Percentiles rank a stretch among this genome's conserved stretches.
phyloP scores from a whole-genome alignment of 2,888 invertebrate genomes.

The Drosophila rellima region DNA sequence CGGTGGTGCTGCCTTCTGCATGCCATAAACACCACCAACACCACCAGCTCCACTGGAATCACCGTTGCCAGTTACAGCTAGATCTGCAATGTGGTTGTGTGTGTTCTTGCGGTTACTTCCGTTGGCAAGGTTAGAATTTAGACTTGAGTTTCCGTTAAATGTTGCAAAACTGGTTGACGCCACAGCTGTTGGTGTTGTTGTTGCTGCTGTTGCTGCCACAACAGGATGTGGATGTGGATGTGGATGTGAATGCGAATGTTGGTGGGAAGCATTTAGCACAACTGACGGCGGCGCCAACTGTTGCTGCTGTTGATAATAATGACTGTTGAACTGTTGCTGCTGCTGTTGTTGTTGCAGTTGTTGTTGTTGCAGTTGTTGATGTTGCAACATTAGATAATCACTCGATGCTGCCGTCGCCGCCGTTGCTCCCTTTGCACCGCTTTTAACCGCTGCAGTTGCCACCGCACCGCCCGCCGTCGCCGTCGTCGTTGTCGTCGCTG shows the following conservation, averaged over 20 bases:
- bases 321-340: conserved; percentile 57
- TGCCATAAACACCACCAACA: conserved; percentile 34
- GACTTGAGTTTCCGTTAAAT: conserved; percentile 84
- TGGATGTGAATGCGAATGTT: conserved; percentile 52
- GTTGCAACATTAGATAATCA: conserved; percentile 73
- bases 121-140: conserved; percentile 81
- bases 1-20: conserved; percentile 39
- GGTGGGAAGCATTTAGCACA: conserved; percentile 73
- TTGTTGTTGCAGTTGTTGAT: conserved; percentile 48
- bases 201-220: conserved; percentile 44
- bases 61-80: conserved; percentile 29
- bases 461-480: conserved; percentile 44
- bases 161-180: conserved; percentile 78
- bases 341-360: conserved; percentile 46
- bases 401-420: conserved; percentile 55
- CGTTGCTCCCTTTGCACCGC: conserved; percentile 36
- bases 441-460: conserved; percentile 51
- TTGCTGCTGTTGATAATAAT: conserved; percentile 49
- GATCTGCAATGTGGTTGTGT: conserved; percentile 46
- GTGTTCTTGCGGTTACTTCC: conserved; percentile 53
- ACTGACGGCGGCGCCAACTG: conserved; percentile 55
- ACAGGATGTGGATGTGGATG: conserved; percentile 74
- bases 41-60: conserved; percentile 37
- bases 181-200: conserved; percentile 40
- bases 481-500: conserved; percentile 64